Percentiles rank a stretch among this genome's conserved stretches.
Evolutionary conservation across 2,113 vertebrate genomes (phyloP).

Genomic region (Xenopus tropicalis): DNA sequence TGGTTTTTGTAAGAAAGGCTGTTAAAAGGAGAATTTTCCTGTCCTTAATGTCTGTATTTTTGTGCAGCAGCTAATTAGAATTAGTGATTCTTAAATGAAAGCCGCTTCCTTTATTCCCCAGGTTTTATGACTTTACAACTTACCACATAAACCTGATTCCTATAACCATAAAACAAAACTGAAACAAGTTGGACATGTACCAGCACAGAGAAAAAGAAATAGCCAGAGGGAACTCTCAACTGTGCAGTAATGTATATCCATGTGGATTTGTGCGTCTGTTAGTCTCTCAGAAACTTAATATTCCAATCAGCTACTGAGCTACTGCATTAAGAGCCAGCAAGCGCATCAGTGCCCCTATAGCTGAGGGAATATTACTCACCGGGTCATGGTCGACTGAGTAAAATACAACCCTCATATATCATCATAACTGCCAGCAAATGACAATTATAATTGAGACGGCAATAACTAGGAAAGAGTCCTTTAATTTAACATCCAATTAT

Average conservation of each 20-base stretch:
- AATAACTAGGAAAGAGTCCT: conserved; percentile 95
- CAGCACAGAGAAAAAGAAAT: conserved; percentile 61
- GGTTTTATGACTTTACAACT: conserved; percentile 70
- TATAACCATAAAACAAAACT: conserved; percentile 78
- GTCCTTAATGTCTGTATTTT: conserved; percentile 31
- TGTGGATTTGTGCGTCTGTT: conserved; percentile 60
- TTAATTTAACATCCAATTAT: conserved; percentile 99
- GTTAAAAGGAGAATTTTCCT: conserved; percentile 1
- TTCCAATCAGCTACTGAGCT: conserved; percentile 78
- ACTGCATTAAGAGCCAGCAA: conserved; percentile 75
- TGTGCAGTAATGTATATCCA: conserved; percentile 54
- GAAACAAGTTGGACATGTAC: conserved; percentile 68
- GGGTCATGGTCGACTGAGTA: conserved; percentile 91
- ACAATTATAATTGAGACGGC: conserved; percentile 99
- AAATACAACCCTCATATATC: conserved; percentile 98
- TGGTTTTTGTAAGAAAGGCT: too few species aligned
- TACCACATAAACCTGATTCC: conserved; percentile 76
- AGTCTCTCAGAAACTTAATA: conserved; percentile 77
- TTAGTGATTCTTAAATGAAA: conserved; percentile 60
- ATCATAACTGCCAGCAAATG: conserved; percentile 97
- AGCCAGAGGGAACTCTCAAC: conserved; percentile 65
- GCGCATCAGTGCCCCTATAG: conserved; percentile 81
- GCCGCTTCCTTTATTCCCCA: conserved; percentile 55
- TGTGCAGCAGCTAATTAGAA: conserved; percentile 59
- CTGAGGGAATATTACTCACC: conserved; percentile 90